Conservation (phyloP, 2,888 invertebrate species). For the Cinara cedri region DNA sequence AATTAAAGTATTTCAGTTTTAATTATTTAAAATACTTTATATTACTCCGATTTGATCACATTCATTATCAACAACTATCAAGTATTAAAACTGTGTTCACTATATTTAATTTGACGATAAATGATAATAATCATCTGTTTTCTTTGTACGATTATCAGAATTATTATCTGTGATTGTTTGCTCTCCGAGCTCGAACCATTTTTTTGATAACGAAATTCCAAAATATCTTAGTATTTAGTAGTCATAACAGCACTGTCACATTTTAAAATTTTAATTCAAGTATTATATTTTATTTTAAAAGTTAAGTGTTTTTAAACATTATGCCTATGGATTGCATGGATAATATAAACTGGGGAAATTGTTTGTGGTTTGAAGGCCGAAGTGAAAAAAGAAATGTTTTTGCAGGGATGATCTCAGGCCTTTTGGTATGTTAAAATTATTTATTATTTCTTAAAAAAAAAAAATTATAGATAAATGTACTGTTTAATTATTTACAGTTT, state of each 20-base stretch:
- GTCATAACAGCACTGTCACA: too few species aligned
- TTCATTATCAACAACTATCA: background rate
- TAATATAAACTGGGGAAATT: slow-evolving; percentile 75
- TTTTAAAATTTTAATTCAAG: background rate
- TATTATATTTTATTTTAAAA: background rate
- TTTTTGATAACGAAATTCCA: background rate
- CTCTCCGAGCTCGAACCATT: background rate
- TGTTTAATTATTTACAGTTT: slow-evolving; percentile 70
- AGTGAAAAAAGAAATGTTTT: slow-evolving; percentile 86
- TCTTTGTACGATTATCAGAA: background rate
- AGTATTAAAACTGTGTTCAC: too few species aligned
- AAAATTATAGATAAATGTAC: background rate
- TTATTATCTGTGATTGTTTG: background rate
- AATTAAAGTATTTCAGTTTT: background rate
- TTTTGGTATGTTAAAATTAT: slow-evolving; percentile 72
- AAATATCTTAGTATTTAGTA: background rate
- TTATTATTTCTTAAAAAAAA: background rate
- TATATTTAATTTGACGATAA: too few species aligned
- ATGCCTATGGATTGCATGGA: slow-evolving; percentile 68
- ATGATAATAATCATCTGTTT: background rate
- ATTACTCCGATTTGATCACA: background rate
- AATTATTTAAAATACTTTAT: background rate
- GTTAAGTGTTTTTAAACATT: background rate
- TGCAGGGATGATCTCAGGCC: slow-evolving; percentile 83
- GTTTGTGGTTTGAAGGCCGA: slow-evolving; percentile 80